phyloP scores from a whole-genome alignment of 1,140 invertebrate species.

The Caerostris extrusa region DNA sequence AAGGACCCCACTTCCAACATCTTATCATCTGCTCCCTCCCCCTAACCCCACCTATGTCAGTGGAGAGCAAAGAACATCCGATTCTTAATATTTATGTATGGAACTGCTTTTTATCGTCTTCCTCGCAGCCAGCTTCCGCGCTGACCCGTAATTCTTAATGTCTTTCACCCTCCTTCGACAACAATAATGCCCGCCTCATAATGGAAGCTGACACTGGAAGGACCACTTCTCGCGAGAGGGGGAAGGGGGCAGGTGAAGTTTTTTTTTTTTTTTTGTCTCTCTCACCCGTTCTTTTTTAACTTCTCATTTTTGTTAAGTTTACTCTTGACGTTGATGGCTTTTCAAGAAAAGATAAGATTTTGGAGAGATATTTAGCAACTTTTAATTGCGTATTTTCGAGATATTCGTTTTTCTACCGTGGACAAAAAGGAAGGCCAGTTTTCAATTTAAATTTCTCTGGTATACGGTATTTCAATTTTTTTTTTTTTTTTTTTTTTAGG shows the following conservation, averaged over 20 bases:
- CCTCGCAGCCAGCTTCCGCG: neutral
- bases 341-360: neutral
- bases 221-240: neutral
- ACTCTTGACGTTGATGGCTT: neutral
- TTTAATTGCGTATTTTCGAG: neutral
- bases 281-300: neutral
- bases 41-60: neutral
- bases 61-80: conserved; percentile 21
- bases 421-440: no score
- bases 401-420: no score
- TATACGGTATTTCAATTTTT: no score
- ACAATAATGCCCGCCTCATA: conserved; percentile 3
- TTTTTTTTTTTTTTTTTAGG: no score
- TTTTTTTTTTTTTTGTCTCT: neutral
- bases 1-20: conserved; percentile 4
- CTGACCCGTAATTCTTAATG: conserved; percentile 4
- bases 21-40: no score
- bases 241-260: neutral
- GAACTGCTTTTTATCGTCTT: neutral
- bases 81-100: conserved; percentile 32
- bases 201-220: neutral
- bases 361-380: neutral
- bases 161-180: conserved; percentile 2
- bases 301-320: no score
- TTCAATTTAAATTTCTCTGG: no score